Percentiles rank a stretch among this genome's conserved stretches.
Conservation (phyloP, 2,888 invertebrate genomes). For the Linnaemya vulpina region DNA sequence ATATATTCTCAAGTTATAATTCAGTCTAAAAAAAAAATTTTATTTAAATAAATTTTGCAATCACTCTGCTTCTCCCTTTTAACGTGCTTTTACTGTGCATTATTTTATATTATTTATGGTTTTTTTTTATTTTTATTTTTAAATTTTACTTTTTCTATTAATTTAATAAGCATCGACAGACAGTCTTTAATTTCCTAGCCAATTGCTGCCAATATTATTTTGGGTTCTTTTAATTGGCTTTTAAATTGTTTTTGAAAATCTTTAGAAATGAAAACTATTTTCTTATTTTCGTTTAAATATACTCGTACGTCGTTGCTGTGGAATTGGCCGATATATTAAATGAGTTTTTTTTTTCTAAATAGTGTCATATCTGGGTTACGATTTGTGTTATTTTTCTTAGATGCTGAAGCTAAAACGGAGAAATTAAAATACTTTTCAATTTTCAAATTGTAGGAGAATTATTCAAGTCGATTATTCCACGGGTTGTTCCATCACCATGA, state of each 20-base stretch:
- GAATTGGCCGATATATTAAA: neutral
- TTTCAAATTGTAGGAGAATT: too few species aligned
- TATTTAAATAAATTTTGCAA: too few species aligned
- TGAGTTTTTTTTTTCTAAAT: neutral
- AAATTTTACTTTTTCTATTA: neutral
- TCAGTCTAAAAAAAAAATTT: too few species aligned
- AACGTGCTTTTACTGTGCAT: neutral
- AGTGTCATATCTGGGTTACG: too few species aligned
- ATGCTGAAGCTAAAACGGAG: neutral
- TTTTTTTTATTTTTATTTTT: neutral
- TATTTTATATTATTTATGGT: neutral
- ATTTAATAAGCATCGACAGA: neutral
- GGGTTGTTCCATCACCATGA: too few species aligned
- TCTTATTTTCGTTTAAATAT: neutral
- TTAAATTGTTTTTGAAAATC: conserved; percentile 5
- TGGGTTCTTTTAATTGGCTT: neutral
- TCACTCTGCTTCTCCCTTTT: neutral
- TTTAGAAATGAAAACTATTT: neutral
- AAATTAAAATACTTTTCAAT: too few species aligned
- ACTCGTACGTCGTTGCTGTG: neutral
- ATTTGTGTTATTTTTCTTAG: too few species aligned
- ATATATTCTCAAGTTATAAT: too few species aligned
- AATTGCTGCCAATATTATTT: conserved; percentile 29
- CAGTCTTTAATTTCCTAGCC: neutral
- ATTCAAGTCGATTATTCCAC: too few species aligned